phyloP scores from a whole-genome alignment of 2,888 invertebrate genomes.

The Acanthosoma haemorrhoidale region DNA sequence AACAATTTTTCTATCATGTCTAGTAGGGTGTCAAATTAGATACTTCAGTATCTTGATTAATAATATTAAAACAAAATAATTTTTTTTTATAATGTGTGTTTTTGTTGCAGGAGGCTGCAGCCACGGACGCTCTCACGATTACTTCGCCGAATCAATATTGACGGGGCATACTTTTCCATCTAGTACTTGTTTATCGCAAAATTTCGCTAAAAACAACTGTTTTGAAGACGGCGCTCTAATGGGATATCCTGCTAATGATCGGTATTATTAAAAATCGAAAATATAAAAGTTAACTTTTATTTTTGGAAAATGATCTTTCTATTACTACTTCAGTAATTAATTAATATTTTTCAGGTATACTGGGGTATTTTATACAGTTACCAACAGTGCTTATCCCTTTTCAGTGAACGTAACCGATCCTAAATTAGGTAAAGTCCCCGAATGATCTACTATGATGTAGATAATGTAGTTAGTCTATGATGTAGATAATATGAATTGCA shows the following conservation, averaged over 20 bases:
- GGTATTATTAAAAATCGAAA: background rate
- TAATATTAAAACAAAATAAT: too few relatives aligned
- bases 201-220: conserved; percentile 14
- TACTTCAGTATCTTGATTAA: background rate
- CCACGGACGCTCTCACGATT: conserved; percentile 37
- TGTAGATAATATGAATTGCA: too few relatives aligned
- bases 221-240: conserved; percentile 20
- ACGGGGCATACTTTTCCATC: conserved; percentile 27
- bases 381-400: conserved; percentile 16
- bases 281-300: too few relatives aligned
- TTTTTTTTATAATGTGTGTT: too few relatives aligned
- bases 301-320: too few relatives aligned
- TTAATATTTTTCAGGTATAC: background rate
- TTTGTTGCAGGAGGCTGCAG: conserved; percentile 33
- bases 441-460: too few relatives aligned
- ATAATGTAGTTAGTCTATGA: too few relatives aligned
- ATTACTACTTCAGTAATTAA: background rate
- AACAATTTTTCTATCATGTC: too few relatives aligned
- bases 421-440: too few relatives aligned
- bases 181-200: conserved; percentile 14
- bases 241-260: conserved; percentile 30
- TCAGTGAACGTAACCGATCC: background rate
- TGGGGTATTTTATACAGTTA: conserved; percentile 20
- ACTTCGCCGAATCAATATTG: conserved; percentile 35
- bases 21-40: too few relatives aligned